Conservation (phyloP, 2,888 invertebrate genomes). For the Trachelus iudaicus region DNA sequence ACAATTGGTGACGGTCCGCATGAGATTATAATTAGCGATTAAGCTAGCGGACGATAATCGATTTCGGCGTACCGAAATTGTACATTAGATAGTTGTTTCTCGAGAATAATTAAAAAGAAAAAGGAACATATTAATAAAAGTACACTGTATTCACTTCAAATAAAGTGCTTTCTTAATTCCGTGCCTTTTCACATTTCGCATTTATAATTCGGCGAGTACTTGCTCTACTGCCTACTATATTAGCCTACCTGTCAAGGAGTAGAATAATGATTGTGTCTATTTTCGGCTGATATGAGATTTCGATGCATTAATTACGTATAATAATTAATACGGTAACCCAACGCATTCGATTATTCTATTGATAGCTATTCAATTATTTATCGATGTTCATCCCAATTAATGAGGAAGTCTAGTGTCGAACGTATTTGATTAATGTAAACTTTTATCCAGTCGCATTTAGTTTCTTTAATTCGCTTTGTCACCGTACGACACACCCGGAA, state of each 20-base stretch:
- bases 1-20: constrained; percentile 14
- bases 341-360: too few relatives aligned
- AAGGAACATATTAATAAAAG: constrained; percentile 25
- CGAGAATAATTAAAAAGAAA: neutral
- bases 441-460: neutral
- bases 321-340: too few relatives aligned
- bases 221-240: too few relatives aligned
- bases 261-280: too few relatives aligned
- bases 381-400: constrained; percentile 21
- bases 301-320: too few relatives aligned
- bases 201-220: too few relatives aligned
- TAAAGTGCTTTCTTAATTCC: constrained; percentile 60
- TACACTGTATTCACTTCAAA: constrained; percentile 28
- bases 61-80: constrained; percentile 35
- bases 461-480: constrained; percentile 6
- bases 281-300: too few relatives aligned
- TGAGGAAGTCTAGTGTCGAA: too few relatives aligned
- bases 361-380: constrained; percentile 13
- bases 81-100: constrained; percentile 45
- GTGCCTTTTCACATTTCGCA: constrained; percentile 48
- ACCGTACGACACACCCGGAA: constrained; percentile 33
- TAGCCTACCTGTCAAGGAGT: too few relatives aligned
- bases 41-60: constrained; percentile 30
- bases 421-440: too few relatives aligned
- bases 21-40: constrained; percentile 30